Percentiles rank a stretch among this genome's conserved stretches.
These are phyloP conservation scores for Molothrus aeneus DNA, from an alignment of 2,797 vertebrate genomes.

Conservation along the genomic window DNA sequence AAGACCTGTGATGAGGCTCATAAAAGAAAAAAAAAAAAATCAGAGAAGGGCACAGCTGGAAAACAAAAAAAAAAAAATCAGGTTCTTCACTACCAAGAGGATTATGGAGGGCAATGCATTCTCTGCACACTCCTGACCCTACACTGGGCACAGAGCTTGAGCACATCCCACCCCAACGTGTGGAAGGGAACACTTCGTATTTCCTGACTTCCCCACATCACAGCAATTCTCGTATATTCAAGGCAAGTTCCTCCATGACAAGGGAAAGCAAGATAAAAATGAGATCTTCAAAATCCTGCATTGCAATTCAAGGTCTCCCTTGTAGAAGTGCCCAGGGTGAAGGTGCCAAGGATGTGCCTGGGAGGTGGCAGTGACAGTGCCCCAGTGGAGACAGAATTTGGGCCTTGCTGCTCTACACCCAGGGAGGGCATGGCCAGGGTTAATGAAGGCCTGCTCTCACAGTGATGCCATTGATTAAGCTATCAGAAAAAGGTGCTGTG, in stretches of 20 bases:
- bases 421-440: neutral
- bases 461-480: neutral
- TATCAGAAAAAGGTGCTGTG: neutral
- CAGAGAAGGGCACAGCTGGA: slow-evolving; percentile 34
- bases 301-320: neutral
- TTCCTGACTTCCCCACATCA: neutral
- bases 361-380: neutral
- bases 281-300: neutral
- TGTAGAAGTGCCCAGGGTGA: neutral
- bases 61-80: neutral
- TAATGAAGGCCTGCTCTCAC: neutral
- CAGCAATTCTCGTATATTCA: neutral
- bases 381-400: neutral
- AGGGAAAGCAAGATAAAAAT: neutral
- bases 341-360: fast-evolving
- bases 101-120: neutral
- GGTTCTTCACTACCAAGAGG: neutral
- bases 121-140: neutral
- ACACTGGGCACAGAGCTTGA: neutral
- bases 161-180: neutral
- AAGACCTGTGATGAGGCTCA: slow-evolving; percentile 47
- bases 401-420: neutral
- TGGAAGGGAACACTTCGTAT: neutral
- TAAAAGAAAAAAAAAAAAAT: slow-evolving; percentile 30
- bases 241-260: neutral